A percentile compares a stretch with the other conserved stretches of the same genome.
Evolutionary conservation across 2,797 vertebrate species (phyloP).

Genomic region (Sebastiscus albofasciatus): DNA sequence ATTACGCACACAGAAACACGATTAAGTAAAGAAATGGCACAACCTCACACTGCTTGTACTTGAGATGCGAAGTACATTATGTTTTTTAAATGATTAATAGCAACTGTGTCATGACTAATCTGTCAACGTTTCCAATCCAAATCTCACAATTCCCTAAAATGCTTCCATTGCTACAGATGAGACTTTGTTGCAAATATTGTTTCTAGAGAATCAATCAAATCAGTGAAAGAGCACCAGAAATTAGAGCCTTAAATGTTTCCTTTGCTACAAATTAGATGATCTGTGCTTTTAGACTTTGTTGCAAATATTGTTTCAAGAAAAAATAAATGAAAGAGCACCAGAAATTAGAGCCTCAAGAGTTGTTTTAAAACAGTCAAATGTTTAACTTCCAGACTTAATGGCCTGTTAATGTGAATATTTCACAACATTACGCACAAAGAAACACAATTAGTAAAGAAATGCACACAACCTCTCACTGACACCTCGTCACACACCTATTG

Average conservation of each 20-base stretch:
- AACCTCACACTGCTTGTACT: neutral
- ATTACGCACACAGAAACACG: neutral
- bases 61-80: no score
- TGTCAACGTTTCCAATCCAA: no score
- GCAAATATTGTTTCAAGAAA: neutral
- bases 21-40: neutral
- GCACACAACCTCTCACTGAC: neutral
- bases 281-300: neutral
- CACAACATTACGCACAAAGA: conserved; percentile 13
- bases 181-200: neutral
- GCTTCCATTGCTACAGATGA: neutral
- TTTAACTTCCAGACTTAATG: neutral
- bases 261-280: neutral
- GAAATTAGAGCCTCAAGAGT: neutral
- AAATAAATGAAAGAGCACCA: neutral
- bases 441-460: neutral
- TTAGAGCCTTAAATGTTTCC: neutral
- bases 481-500: neutral
- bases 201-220: neutral
- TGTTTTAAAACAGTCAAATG: neutral
- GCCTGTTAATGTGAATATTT: conserved; percentile 4
- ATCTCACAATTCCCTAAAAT: neutral
- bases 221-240: neutral
- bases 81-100: no score
- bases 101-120: no score